phyloP scores from a whole-genome alignment of 2,113 vertebrate species.

The Climacteris rufus region DNA sequence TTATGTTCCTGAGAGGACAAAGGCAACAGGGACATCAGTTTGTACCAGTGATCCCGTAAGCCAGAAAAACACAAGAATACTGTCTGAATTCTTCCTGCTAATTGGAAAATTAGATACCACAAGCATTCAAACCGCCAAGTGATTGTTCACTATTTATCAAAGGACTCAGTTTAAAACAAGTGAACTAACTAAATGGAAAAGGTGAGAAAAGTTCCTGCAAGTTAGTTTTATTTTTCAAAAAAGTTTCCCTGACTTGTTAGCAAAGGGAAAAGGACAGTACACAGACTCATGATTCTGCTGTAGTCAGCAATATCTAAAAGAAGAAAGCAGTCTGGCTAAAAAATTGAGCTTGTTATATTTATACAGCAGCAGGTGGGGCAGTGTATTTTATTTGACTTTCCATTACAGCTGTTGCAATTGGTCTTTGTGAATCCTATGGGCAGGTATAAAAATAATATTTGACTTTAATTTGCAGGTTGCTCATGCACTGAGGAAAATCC shows the following conservation, averaged over 20 bases:
- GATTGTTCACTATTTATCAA: neutral
- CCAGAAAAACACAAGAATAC: neutral
- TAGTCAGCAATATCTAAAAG: conserved; percentile 23
- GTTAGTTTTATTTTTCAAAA: neutral
- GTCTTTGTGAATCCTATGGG: neutral
- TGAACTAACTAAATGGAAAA: neutral
- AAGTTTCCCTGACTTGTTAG: neutral
- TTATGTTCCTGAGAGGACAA: neutral
- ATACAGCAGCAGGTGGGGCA: neutral
- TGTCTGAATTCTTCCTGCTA: neutral
- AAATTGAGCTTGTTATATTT: conserved; percentile 4
- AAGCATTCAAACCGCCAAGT: neutral
- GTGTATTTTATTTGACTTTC: conserved; percentile 8
- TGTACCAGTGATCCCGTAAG: neutral
- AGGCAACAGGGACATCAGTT: neutral
- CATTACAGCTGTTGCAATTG: neutral
- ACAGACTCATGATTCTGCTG: neutral
- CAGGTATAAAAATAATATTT: conserved; percentile 27
- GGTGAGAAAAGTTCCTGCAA: neutral
- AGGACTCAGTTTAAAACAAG: neutral
- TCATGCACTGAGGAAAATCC: neutral
- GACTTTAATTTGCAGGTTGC: neutral
- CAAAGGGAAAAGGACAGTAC: neutral
- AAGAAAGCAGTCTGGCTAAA: neutral
- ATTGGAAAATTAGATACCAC: neutral